phyloP scores from a whole-genome alignment of 1,140 invertebrate genomes.

The Leptinotarsa defecta region DNA sequence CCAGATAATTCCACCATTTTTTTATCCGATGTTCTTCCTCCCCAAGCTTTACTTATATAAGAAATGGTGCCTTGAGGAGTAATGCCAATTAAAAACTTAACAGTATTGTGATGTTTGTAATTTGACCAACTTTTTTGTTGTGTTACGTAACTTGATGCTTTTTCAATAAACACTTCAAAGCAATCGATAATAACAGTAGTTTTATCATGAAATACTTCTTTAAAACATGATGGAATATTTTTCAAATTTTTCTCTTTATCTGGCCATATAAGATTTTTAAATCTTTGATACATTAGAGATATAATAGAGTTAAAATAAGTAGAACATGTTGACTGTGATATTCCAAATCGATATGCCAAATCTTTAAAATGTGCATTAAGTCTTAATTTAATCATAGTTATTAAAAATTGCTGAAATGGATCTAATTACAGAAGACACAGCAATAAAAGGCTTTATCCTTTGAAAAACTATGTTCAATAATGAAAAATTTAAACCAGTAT shows the following conservation, averaged over 20 bases:
- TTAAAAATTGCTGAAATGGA: background rate
- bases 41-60: conserved; percentile 34
- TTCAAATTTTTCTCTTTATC: background rate
- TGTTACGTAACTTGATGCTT: conserved; percentile 15
- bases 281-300: background rate
- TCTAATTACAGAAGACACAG: background rate
- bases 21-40: conserved; percentile 33
- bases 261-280: conserved; percentile 22
- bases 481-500: conserved; percentile 7
- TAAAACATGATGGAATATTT: conserved; percentile 26
- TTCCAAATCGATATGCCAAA: conserved; percentile 19
- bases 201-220: conserved; percentile 14
- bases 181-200: conserved; percentile 35
- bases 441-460: too few species aligned
- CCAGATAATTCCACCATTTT: conserved; percentile 10
- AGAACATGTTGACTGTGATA: conserved; percentile 15
- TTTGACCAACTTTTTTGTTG: conserved; percentile 33
- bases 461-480: too few species aligned
- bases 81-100: conserved; percentile 29
- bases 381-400: conserved; percentile 21
- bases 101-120: conserved; percentile 36
- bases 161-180: conserved; percentile 32
- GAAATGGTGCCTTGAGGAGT: conserved; percentile 29
- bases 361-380: conserved; percentile 29
- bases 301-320: conserved; percentile 20